Conservation (phyloP, 2,113 vertebrate species). For the Melanerpes aurifrons region DNA sequence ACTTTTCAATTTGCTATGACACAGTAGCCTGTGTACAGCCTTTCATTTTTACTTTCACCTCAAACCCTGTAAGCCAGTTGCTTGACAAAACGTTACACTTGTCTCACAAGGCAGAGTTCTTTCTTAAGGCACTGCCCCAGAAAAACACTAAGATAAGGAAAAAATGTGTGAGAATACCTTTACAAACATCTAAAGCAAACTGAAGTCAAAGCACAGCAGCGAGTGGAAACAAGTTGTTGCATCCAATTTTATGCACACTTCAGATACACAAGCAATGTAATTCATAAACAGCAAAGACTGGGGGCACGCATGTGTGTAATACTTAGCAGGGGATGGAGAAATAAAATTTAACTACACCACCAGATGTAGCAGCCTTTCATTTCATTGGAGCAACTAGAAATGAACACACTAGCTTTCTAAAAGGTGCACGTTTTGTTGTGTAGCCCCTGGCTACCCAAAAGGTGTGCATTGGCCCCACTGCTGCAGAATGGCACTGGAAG, state of each 20-base stretch:
- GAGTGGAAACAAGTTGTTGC: accelerated
- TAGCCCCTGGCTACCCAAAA: not conserved
- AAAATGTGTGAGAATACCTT: not conserved
- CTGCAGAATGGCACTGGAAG: accelerated
- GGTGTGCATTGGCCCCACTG: accelerated
- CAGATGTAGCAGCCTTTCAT: accelerated
- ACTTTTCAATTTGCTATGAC: not conserved
- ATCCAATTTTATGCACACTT: not conserved
- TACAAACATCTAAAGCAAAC: not conserved
- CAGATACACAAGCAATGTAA: accelerated
- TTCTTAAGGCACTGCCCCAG: not conserved
- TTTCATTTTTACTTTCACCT: not conserved
- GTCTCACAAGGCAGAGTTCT: not conserved
- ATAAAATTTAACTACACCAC: not conserved
- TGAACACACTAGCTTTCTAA: not conserved
- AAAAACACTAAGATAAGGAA: not conserved
- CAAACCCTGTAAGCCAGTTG: not conserved
- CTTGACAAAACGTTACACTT: not conserved
- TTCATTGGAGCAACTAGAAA: not conserved
- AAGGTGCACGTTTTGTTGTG: too few species aligned
- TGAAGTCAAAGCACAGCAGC: not conserved
- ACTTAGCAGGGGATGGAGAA: not conserved
- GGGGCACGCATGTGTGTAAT: not conserved
- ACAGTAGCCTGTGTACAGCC: not conserved
- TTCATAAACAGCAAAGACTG: not conserved